Evolutionary conservation across 2,113 vertebrate genomes (phyloP), one percentile per base, ranked within the genome.

Genomic region (Ia io): DNA sequence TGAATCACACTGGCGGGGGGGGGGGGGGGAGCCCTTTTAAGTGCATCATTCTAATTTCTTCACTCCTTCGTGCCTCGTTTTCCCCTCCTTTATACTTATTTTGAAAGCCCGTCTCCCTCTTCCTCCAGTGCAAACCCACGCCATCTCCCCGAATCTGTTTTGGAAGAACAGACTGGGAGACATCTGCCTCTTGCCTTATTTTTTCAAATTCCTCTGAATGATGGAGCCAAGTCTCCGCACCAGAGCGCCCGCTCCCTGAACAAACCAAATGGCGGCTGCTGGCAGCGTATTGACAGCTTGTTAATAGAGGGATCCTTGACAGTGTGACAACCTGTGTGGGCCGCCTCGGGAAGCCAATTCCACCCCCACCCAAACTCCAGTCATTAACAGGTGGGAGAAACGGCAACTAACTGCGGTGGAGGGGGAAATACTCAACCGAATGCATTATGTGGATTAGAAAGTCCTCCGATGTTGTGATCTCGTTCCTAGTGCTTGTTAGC

Each of bases 231-330:
- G 96, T 98, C 97, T 98, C 98, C 97, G 98, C 98, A 97, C 97
- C 97, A 97, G 97, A 97, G 97, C 98, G 95, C 97, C 97, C 47
- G 65, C 97, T 98, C 98, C 97, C 97, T 93, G 98, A 97, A 96
- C 98, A 97, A 98, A 98, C 98, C 98, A 98, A 99, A 98, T 98
- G 98, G 98, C 49, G 96, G 97, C 97, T 98, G 98, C 98, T 98
- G 98, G 98, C 98, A 98, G 97, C 96, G 83, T 98, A 98, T 95
- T 98, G 98, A 98, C 98, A 98, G 98, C 98, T 98, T 98, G 98
- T 98, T 98, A 98, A 98, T 98, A 98, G 98, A 98, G 98, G 98
- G 97, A 98, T 98, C 98, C 97, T 98, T 98, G 98, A 98, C 98
- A 98, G 98, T 97, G 98, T 98, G 98, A 98, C 98, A 98, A 98